phyloP scores from a whole-genome alignment of 2,888 invertebrate genomes.

The Spisula subtruncata region DNA sequence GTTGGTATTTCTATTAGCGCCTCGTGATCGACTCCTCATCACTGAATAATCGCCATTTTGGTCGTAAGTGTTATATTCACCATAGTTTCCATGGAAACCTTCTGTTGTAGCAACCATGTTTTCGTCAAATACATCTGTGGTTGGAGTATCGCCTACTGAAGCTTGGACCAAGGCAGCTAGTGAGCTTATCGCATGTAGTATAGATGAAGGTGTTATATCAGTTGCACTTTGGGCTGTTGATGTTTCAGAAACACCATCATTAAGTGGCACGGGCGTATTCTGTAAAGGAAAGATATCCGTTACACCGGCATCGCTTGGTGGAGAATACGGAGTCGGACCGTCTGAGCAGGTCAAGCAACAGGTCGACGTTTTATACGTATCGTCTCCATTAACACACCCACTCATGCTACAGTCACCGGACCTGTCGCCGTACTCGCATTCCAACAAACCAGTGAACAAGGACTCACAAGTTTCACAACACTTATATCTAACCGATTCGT shows the following conservation, averaged over 20 bases:
- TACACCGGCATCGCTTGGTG: slow-evolving; percentile 13
- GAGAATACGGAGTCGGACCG: slow-evolving; percentile 59
- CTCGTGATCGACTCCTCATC: neutral
- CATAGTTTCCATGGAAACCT: neutral
- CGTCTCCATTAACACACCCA: slow-evolving; percentile 41
- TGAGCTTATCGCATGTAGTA: neutral
- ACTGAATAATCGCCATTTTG: neutral
- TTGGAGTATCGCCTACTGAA: neutral
- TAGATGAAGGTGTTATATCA: neutral
- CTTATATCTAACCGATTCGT: slow-evolving; percentile 39
- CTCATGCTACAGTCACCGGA: slow-evolving; percentile 36
- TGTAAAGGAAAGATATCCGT: neutral
- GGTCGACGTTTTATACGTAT: slow-evolving; percentile 24
- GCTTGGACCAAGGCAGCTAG: neutral
- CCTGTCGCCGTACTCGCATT: slow-evolving; percentile 68
- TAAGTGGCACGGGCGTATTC: neutral
- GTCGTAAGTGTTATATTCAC: neutral
- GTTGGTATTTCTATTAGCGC: neutral
- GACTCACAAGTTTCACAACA: slow-evolving; percentile 62
- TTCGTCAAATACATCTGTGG: neutral
- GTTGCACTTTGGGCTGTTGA: neutral
- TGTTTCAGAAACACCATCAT: neutral
- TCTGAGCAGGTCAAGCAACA: slow-evolving; percentile 67
- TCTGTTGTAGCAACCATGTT: neutral
- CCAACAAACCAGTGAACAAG: slow-evolving; percentile 42